Evolutionary conservation across 2,113 vertebrate genomes (phyloP), one percentile per base, ranked within the genome.

Genomic region (Clarias gariepinus): DNA sequence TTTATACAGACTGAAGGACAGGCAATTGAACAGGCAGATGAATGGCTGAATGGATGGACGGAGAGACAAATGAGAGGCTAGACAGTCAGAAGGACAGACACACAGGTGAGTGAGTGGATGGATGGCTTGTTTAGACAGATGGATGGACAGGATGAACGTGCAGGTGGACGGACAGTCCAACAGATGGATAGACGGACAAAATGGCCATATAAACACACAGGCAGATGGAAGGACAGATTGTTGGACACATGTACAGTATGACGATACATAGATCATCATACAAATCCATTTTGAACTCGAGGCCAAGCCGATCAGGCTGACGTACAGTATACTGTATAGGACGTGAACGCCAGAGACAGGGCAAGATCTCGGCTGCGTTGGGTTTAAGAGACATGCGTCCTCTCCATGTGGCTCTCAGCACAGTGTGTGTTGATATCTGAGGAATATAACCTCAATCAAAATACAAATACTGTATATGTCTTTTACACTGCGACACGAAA

Each of bases 401-500:
- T 84, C 25, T 55, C 4, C 41, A 6, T 41, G 4, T 41, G 57
- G 77, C 85, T 76, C 89, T 80, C 85, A 69, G 85, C 87, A 84
- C 89, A 52, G 36, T 77, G 53, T 89, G 86, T 90, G 89, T 74
- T 90, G 84, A 83, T 86, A 82, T 91, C 88, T 90, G 84, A 86
- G 89, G 88, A 91, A 87, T 88, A 90, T 89, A 85, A 82, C 74
- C 88, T 55, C 55, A 52, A 73, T 85, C 83, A 86, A 83, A 52
- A 85, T 78, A 85, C 87, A 84, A 73, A 69, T 16, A 60, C 63
- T n/a, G n/a, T n/a, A n/a, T n/a, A 90, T 85, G 63, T 79, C 4
- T 41, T 41, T 41, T 80, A 82, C 58, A n/a, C 85, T 63, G 84
- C 88, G 85, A 88, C 87, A 91, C 92, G 81, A 93, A 92, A 90